Conservation (phyloP, 2,797 vertebrate genomes). For the Acestrorhynchus altus region DNA sequence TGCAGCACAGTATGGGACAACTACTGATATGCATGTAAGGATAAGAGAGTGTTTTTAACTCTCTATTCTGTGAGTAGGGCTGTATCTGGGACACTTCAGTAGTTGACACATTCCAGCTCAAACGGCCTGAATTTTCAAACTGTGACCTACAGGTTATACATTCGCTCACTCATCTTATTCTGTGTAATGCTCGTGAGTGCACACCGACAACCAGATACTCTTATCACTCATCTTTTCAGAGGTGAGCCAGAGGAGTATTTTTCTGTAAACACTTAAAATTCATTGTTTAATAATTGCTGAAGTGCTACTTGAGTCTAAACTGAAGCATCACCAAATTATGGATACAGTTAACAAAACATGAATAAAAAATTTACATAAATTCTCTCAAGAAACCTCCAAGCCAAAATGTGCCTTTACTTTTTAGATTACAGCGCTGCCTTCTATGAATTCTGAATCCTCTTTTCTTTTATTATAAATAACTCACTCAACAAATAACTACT, state of each 20-base stretch:
- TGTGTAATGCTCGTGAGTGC: conserved; percentile 17
- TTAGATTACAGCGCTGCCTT: conserved; percentile 6
- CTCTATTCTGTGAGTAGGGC: conserved; percentile 10
- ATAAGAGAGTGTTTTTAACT: conserved; percentile 31
- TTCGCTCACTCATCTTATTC: conserved; percentile 18
- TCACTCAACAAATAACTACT: not conserved
- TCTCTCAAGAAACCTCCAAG: conserved; percentile 10
- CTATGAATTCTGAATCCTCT: not conserved
- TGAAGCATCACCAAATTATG: conserved; percentile 31
- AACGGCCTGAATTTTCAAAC: conserved; percentile 44
- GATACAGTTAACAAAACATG: conserved; percentile 28
- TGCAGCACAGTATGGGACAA: conserved; percentile 6
- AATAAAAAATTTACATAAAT: conserved; percentile 7
- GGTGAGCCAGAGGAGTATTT: not conserved
- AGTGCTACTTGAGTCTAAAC: not conserved
- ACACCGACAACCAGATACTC: not conserved
- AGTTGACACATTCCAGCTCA: conserved; percentile 30
- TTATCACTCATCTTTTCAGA: not conserved
- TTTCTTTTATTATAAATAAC: conserved; percentile 7
- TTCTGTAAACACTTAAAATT: conserved; percentile 12
- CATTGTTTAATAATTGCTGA: conserved; percentile 19
- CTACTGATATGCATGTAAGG: conserved; percentile 26
- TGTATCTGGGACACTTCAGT: conserved; percentile 24
- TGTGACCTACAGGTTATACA: conserved; percentile 41
- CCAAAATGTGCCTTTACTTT: conserved; percentile 7